Conservation (phyloP, 1,140 invertebrate species). For the Dinothrombium tinctorium region DNA sequence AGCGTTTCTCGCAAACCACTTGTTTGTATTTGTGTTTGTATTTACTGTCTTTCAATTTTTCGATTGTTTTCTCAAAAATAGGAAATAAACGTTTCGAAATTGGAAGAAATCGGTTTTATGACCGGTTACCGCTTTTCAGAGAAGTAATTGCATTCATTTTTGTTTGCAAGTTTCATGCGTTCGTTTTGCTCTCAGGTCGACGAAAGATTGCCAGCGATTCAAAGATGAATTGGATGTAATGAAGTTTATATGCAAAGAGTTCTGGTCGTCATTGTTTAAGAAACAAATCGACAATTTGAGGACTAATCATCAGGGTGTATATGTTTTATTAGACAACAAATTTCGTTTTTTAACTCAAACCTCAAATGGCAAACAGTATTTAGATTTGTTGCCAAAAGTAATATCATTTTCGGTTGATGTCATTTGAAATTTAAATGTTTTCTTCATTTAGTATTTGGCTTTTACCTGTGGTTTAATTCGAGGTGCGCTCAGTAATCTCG, state of each 20-base stretch:
- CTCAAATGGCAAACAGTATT: conserved; percentile 65
- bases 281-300: conserved; percentile 96
- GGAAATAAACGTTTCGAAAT: background rate
- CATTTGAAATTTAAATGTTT: conserved; percentile 9
- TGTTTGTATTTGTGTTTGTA: too few species aligned
- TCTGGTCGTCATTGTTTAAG: conserved; percentile 86
- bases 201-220: conserved; percentile 52
- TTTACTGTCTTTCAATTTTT: too few species aligned
- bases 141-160: background rate
- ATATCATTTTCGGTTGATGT: background rate
- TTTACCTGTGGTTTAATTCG: conserved; percentile 86
- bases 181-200: background rate
- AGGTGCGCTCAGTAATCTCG: conserved; percentile 78
- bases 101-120: conserved; percentile 1
- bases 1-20: too few species aligned
- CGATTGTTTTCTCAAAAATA: background rate
- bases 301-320: conserved; percentile 94
- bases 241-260: conserved; percentile 97
- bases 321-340: conserved; percentile 87
- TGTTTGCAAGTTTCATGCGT: background rate
- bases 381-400: conserved; percentile 52
- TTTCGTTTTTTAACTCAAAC: conserved; percentile 74
- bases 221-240: conserved; percentile 95
- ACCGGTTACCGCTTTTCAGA: background rate
- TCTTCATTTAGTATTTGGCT: conserved; percentile 48